Base-by-base conservation (phyloP, 2,888 invertebrate genomes). In the Lasius fuliginosus region DNA sequence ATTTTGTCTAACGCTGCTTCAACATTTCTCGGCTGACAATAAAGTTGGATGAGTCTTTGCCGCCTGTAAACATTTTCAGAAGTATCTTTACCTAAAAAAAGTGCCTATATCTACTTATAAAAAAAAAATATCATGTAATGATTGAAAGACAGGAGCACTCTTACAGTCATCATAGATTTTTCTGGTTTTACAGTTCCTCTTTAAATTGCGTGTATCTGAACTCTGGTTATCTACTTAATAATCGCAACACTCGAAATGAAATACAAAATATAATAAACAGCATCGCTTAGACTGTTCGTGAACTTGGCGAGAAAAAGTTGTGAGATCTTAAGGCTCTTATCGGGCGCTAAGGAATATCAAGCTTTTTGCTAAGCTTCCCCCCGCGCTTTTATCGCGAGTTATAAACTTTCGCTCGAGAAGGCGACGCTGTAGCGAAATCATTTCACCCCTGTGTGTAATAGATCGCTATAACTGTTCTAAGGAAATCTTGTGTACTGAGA, bases 311-410 rank as follows among this genome's bases (percentile, higher is more conserved):
- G 60, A 81, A 81, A 81, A 81, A 81, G 60, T 81, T 81, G 42
- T 33, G 46, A 73, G 46, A 73, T 46, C 60, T 77, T 77, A 77
- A 69, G 58, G 60, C 73, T 81, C 73, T 81, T 73, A 81, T 73
- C 79, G 79, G 73, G 46, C 73, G 73, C 42, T 81, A 81, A 79
- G 73, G 73, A 81, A 73, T 81, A 81, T 73, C 79, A 81, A 73
- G 79, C 79, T 73, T 81, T 73, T 81, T 73, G 46, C 79, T 81
- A 81, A 81, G 73, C 73, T 81, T 81, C 60, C 73, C 27, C 60
- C 36, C 69, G 30, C 60, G 40, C 60, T 73, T 81, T 73, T 81
- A 81, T 81, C 79, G 60, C 79, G 73, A 81, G 60, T 71, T 81
- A 81, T 81, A 81, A 81, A 81, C 58, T 81, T 79, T 71, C 36